Evolutionary conservation across 1,140 invertebrate genomes (phyloP).

Genomic region (Lepidurus arcticus): DNA sequence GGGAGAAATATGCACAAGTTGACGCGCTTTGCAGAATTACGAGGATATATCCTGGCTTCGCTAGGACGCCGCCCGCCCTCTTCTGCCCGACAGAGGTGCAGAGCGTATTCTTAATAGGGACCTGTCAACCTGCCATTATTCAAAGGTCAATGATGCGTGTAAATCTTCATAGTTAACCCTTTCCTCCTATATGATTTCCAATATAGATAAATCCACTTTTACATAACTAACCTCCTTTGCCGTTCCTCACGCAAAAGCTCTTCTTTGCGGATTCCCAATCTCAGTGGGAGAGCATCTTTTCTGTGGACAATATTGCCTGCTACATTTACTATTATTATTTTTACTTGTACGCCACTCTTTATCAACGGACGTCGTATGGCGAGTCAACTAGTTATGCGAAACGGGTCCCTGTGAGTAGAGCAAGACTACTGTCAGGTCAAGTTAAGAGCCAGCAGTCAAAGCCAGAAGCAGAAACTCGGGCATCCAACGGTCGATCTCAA

Average conservation of each 20-base stretch:
- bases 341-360: background rate
- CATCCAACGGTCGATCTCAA: background rate
- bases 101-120: background rate
- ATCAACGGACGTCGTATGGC: background rate
- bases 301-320: background rate
- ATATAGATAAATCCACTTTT: background rate
- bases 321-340: background rate
- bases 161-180: constrained; percentile 2
- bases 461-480: constrained; percentile 1
- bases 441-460: constrained; percentile 9
- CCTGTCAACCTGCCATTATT: constrained; percentile 1
- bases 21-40: background rate
- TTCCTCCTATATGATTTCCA: background rate
- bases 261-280: background rate
- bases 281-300: background rate
- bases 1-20: background rate
- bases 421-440: constrained; percentile 6
- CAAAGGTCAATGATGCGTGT: background rate
- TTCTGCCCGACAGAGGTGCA: background rate
- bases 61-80: too few relatives aligned
- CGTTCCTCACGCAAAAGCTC: background rate
- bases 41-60: background rate
- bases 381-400: constrained; percentile 11
- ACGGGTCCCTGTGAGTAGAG: background rate
- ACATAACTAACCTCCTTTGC: background rate